A percentile compares a stretch with the other conserved stretches of the same genome.
Conservation (phyloP, 2,797 vertebrate genomes). For the Rhabdophis nuchalis region DNA sequence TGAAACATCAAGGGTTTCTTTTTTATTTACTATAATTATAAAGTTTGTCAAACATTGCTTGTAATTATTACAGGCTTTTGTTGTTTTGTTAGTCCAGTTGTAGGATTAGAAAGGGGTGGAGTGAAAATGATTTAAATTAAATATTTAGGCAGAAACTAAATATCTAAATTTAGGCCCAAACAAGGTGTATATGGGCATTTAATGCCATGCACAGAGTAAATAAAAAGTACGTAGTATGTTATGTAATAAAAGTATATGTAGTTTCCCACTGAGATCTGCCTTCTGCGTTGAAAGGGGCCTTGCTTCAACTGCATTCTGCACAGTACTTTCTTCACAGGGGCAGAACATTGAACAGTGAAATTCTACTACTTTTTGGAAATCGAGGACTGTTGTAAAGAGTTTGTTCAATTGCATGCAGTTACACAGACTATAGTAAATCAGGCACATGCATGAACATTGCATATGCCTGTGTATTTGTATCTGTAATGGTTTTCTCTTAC, state of each 20-base stretch:
- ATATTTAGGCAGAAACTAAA: neutral
- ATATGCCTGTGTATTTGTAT: neutral
- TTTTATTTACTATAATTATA: neutral
- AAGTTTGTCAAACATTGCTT: neutral
- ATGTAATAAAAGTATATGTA: neutral
- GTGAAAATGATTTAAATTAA: neutral
- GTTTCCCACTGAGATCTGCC: neutral
- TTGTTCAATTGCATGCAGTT: neutral
- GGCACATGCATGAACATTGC: neutral
- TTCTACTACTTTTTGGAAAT: neutral
- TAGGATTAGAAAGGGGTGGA: neutral
- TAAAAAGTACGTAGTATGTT: neutral
- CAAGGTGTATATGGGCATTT: neutral
- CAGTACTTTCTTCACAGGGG: neutral
- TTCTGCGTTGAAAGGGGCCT: neutral
- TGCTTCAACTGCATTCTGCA: neutral
- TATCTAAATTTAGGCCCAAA: neutral
- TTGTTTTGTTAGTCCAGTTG: neutral
- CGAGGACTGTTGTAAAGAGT: neutral
- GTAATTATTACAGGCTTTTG: neutral
- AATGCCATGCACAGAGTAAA: neutral
- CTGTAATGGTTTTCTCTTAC: too few relatives aligned
- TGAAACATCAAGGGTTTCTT: neutral
- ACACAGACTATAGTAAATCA: neutral
- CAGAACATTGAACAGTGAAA: neutral